Evolutionary conservation across 2,113 vertebrate genomes (phyloP).

Genomic region (Perognathus longimembris): DNA sequence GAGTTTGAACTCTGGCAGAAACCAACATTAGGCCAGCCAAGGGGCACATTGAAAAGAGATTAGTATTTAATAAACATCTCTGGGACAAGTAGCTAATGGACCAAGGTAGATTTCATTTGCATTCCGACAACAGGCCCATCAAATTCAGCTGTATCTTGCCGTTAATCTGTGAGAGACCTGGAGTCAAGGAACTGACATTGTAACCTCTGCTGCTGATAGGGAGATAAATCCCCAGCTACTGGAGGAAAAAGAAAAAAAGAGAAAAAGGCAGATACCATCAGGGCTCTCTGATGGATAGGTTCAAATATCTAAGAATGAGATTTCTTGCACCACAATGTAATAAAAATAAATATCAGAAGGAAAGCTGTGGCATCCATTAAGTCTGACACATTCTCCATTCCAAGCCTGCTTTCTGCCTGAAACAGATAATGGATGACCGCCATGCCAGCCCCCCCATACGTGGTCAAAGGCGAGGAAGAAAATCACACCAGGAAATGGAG

Average conservation of each 20-base stretch:
- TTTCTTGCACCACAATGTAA: conserved; percentile 48
- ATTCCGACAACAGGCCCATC: conserved; percentile 60
- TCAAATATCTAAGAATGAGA: conserved; percentile 65
- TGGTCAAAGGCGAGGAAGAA: conserved; percentile 61
- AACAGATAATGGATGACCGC: not conserved
- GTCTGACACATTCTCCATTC: not conserved
- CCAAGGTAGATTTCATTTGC: conserved; percentile 48
- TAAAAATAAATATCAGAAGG: conserved; percentile 74
- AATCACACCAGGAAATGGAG: conserved; percentile 50
- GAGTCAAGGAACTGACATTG: conserved; percentile 28
- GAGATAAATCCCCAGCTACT: conserved; percentile 67
- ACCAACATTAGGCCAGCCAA: not conserved
- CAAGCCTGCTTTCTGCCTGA: not conserved
- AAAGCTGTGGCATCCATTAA: not conserved
- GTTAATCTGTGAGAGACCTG: conserved; percentile 67
- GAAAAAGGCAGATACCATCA: conserved; percentile 61
- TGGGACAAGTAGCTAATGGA: not conserved
- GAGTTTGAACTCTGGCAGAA: conserved; percentile 25
- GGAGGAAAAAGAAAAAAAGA: not conserved
- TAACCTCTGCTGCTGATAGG: not conserved
- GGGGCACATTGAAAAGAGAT: not conserved
- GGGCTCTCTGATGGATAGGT: conserved; percentile 55
- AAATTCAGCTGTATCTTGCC: not conserved
- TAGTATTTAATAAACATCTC: conserved; percentile 50
- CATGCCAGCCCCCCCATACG: not conserved